Conservation (phyloP, 2,113 vertebrate species). For the Otocyon megalotis region DNA sequence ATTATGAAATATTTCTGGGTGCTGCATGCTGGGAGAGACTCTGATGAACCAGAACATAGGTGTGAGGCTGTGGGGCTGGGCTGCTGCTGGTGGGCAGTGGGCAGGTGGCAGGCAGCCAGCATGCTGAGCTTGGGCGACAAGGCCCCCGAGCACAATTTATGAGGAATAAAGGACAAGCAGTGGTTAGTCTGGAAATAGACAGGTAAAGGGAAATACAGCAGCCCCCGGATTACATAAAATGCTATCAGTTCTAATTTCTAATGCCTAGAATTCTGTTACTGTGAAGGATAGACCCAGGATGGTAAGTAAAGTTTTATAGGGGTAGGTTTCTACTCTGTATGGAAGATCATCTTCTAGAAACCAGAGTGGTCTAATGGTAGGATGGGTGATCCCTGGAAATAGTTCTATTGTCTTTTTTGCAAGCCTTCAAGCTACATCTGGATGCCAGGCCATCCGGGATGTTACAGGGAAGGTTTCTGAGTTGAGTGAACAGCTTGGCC, state of each 20-base stretch:
- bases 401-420: not conserved
- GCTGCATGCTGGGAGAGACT: not conserved
- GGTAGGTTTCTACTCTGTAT: not conserved
- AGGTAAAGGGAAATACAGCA: not conserved
- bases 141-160: not conserved
- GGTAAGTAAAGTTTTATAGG: not conserved
- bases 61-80: not conserved
- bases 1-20: not conserved
- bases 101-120: not conserved
- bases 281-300: not conserved
- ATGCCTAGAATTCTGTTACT: not conserved
- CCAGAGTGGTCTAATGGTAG: not conserved
- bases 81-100: not conserved
- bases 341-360: not conserved
- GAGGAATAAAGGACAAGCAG: not conserved
- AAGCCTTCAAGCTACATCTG: not conserved
- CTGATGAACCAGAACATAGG: not conserved
- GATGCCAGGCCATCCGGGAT: not conserved
- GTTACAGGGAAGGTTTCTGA: not conserved
- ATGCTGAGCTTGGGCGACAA: rapidly evolving
- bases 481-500: not conserved
- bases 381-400: not conserved
- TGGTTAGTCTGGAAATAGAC: not conserved
- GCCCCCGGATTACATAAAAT: not conserved
- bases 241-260: not conserved